Percentiles rank a stretch among this genome's conserved stretches.
Conservation (phyloP, 2,888 invertebrate genomes). For the Athalia rosae region DNA sequence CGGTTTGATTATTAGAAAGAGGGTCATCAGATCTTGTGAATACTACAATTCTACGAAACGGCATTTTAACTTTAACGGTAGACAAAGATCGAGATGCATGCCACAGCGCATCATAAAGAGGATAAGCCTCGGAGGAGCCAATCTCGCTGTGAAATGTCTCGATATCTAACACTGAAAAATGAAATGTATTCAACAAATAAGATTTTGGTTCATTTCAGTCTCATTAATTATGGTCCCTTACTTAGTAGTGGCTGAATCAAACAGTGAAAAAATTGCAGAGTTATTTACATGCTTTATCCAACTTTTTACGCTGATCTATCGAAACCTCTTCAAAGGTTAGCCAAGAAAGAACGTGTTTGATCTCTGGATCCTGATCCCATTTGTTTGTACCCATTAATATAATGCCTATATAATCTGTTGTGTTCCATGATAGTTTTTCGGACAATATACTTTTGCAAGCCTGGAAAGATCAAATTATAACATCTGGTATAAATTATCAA, state of each 20-base stretch:
- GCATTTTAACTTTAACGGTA: constrained; percentile 52
- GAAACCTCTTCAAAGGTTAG: constrained; percentile 52
- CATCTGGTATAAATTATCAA: no score
- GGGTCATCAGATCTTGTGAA: constrained; percentile 56
- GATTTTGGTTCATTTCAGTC: background rate
- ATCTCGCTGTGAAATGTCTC: background rate
- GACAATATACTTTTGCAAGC: constrained; percentile 54
- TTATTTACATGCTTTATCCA: constrained; percentile 52
- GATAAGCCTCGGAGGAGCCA: constrained; percentile 46
- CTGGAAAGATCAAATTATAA: background rate
- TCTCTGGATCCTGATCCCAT: constrained; percentile 50
- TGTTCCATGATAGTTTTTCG: constrained; percentile 57
- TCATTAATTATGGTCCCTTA: background rate
- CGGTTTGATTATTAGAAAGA: constrained; percentile 39
- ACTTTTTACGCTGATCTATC: constrained; percentile 45
- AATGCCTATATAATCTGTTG: constrained; percentile 59
- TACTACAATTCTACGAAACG: constrained; percentile 53
- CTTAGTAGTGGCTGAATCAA: background rate
- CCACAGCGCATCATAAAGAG: constrained; percentile 57
- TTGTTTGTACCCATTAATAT: constrained; percentile 55
- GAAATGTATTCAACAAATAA: background rate
- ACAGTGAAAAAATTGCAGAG: background rate
- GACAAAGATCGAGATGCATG: constrained; percentile 50
- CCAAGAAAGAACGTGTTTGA: constrained; percentile 52
- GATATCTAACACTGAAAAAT: constrained; percentile 26